Evolutionary conservation across 2,888 invertebrate genomes (phyloP), one percentile per base, ranked within the genome.

Genomic region (Lottia scabra): DNA sequence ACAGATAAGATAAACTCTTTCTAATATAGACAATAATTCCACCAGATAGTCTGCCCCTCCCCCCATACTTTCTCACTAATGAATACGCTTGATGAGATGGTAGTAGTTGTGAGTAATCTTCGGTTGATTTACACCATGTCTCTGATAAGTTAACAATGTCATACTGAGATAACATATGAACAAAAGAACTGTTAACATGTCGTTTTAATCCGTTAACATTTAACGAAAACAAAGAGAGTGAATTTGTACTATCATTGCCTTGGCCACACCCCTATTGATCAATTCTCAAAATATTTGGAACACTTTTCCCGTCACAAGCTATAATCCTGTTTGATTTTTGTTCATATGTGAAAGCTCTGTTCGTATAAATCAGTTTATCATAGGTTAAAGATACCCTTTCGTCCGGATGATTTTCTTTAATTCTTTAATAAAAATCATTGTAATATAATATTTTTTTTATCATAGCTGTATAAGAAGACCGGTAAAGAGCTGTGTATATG

Each of bases 311-410:
- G 56, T 56, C 19, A 56, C 56, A 56, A 56, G 56, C n/a, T 23
- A 19, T 56, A 56, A 56, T 56, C n/a, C 56, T 19, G 56, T 56
- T 56, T 13, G 23, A 56, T 56, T 56, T 6, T n/a, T 56, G 19
- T 19, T 56, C 56, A n/a, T 56, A 56, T 8, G 23, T 56, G 48
- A 48, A 56, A 56, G 56, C 56, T 56, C 56, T n/a, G 13, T 56
- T 56, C n/a, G 13, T 23, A n/a, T 56, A 56, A 8, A 56, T 56
- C n/a, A 56, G 56, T 56, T 56, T 56, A 56, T 56, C 56, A 12
- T 56, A 56, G 56, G 23, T 56, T 56, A 56, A 56, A n/a, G 56
- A 56, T 56, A 56, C 23, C 23, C 56, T 56, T 23, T 56, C 56
- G 13, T n/a, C 23, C n/a, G n/a, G 56, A n/a, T 12, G 8, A 23